A percentile compares a stretch with the other conserved stretches of the same genome.
These are phyloP conservation scores for Pluvianellus socialis DNA, from an alignment of 2,113 vertebrate species.

Conservation along the genomic window DNA sequence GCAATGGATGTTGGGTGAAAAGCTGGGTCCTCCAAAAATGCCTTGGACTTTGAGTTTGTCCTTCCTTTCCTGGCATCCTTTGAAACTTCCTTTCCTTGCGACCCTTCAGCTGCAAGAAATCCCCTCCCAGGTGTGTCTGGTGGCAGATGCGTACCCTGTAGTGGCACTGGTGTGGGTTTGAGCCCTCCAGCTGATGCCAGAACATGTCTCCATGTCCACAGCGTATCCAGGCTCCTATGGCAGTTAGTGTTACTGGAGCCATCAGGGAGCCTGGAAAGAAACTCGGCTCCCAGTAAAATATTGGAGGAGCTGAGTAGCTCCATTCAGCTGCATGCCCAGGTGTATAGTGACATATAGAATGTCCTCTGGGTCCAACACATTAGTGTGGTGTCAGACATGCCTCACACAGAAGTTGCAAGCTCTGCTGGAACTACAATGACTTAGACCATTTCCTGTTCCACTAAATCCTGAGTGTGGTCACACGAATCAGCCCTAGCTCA, in stretches of 20 bases:
- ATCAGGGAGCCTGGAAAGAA: background rate
- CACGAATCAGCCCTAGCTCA: background rate
- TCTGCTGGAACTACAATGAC: background rate
- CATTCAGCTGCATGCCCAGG: background rate
- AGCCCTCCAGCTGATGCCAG: background rate
- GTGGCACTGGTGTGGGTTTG: background rate
- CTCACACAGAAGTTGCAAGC: background rate
- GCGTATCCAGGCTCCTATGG: background rate
- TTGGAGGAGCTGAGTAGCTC: background rate
- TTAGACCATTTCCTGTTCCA: background rate
- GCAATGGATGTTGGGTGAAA: background rate
- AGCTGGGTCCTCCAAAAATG: background rate
- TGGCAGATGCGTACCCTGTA: accelerated
- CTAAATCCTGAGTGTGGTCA: background rate
- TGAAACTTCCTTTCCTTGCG: background rate
- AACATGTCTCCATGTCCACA: too few species aligned
- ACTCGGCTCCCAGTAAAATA: background rate
- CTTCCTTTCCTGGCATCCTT: background rate
- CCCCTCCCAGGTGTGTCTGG: background rate
- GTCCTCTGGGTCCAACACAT: background rate
- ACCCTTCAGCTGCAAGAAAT: background rate
- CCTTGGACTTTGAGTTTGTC: background rate
- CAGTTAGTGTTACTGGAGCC: background rate
- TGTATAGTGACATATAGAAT: background rate
- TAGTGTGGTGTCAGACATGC: background rate